phyloP scores from a whole-genome alignment of 2,888 invertebrate genomes.

The Epinotia nisella region DNA sequence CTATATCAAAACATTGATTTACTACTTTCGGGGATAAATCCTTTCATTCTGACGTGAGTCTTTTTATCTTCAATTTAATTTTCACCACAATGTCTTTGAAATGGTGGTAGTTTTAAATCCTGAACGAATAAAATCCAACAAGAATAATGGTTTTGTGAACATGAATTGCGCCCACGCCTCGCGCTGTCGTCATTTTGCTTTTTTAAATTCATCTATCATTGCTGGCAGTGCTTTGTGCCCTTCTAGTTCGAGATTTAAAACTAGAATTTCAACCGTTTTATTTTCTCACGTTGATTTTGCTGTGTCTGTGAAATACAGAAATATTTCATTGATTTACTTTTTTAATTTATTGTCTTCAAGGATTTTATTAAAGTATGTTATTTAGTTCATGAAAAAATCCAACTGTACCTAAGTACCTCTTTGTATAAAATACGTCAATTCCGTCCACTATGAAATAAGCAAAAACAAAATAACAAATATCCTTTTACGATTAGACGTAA shows the following conservation, averaged over 20 bases:
- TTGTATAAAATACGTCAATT: not conserved
- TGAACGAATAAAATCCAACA: conserved; percentile 27
- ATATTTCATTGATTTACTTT: not conserved
- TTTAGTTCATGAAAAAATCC: not conserved
- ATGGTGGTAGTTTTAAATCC: conserved; percentile 23
- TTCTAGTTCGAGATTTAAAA: conserved; percentile 14
- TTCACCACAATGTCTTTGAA: conserved; percentile 17
- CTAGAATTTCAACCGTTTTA: not conserved
- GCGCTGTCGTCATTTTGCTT: conserved; percentile 21
- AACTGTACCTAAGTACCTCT: too few species aligned
- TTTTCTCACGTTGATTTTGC: not conserved
- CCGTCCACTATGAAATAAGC: not conserved
- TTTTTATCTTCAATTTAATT: not conserved
- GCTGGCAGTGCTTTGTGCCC: conserved; percentile 7
- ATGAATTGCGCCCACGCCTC: conserved; percentile 25
- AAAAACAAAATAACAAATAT: not conserved
- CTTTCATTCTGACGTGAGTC: not conserved
- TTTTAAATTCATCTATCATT: conserved; percentile 9
- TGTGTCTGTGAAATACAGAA: not conserved
- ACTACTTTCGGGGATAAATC: not conserved
- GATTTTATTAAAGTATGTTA: not conserved
- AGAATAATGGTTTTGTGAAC: conserved; percentile 34
- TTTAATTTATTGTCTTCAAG: not conserved
- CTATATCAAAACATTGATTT: not conserved
- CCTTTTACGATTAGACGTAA: not conserved